Percentiles rank a stretch among this genome's conserved stretches.
phyloP scores from a whole-genome alignment of 1,140 invertebrate species.

The Hestina assimilis region DNA sequence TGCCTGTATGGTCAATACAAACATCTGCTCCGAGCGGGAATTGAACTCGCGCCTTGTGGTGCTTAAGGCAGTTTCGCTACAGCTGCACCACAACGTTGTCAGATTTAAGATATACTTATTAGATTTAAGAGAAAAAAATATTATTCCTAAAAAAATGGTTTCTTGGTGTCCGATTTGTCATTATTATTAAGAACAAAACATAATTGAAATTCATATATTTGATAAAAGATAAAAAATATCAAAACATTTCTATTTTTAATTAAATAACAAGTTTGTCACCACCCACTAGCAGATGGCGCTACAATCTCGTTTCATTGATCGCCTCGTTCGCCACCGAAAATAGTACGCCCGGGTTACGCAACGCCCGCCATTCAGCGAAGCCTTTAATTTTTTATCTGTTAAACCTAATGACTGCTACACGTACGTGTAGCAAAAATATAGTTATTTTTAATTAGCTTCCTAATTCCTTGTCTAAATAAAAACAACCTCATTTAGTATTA shows the following conservation, averaged over 20 bases:
- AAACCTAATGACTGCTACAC: not conserved
- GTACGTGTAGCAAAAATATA: not conserved
- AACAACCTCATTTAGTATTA: not conserved
- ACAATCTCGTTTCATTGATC: constrained; percentile 33
- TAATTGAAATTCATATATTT: too few species aligned
- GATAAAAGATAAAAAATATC: not conserved
- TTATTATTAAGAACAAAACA: too few species aligned
- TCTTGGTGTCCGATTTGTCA: too few species aligned
- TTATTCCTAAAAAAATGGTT: too few species aligned
- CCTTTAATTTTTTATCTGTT: constrained; percentile 19
- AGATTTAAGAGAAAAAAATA: too few species aligned
- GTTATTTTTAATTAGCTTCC: not conserved
- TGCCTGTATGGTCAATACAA: too few species aligned
- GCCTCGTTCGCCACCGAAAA: constrained; percentile 29
- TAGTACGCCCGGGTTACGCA: constrained; percentile 42
- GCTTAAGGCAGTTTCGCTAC: too few species aligned
- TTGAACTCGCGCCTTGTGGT: too few species aligned
- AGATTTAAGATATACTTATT: too few species aligned
- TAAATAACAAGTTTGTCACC: constrained; percentile 16
- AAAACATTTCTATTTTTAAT: not conserved
- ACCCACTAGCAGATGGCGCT: constrained; percentile 27
- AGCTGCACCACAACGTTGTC: too few species aligned
- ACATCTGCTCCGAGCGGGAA: too few species aligned
- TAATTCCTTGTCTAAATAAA: not conserved
- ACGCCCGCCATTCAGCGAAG: constrained; percentile 27